These are phyloP conservation scores for Drosophila tanythrix DNA, from an alignment of 2,888 invertebrate genomes.

Conservation along the genomic window DNA sequence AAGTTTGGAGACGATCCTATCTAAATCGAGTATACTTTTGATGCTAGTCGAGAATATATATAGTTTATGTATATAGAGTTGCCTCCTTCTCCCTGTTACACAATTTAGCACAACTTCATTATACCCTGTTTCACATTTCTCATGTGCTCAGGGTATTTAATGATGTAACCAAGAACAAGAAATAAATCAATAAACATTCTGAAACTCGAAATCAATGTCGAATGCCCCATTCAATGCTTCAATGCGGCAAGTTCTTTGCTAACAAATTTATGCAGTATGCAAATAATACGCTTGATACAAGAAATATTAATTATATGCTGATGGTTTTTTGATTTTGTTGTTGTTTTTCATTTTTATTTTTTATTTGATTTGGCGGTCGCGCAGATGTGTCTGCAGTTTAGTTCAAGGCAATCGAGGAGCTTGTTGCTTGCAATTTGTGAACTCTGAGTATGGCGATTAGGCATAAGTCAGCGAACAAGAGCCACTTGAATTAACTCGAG, in stretches of 20 bases:
- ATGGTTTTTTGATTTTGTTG: slow-evolving; percentile 11
- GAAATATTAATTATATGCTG: slow-evolving; percentile 35
- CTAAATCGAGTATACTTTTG: neutral
- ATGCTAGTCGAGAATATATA: neutral
- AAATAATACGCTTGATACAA: slow-evolving; percentile 18
- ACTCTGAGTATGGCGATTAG: slow-evolving; percentile 19
- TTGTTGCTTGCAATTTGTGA: slow-evolving; percentile 44
- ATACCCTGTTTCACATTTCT: neutral
- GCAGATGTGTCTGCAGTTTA: slow-evolving; percentile 32
- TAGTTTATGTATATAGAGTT: neutral
- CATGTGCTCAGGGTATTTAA: neutral
- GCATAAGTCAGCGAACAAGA: slow-evolving; percentile 26
- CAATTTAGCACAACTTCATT: neutral
- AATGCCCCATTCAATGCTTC: neutral
- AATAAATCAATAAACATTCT: neutral
- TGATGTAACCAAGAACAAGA: neutral
- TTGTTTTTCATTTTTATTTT: slow-evolving; percentile 6
- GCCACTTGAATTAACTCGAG: slow-evolving; percentile 28
- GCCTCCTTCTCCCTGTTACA: neutral
- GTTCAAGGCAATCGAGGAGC: slow-evolving; percentile 68
- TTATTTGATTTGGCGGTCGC: slow-evolving; percentile 8
- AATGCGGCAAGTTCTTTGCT: slow-evolving; percentile 22
- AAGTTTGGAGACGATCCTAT: neutral
- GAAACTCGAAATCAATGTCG: neutral
- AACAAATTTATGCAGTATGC: slow-evolving; percentile 24